These are phyloP conservation scores for Eulemur albifrons DNA, from an alignment of 2,797 vertebrate genomes.

Conservation along the genomic window DNA sequence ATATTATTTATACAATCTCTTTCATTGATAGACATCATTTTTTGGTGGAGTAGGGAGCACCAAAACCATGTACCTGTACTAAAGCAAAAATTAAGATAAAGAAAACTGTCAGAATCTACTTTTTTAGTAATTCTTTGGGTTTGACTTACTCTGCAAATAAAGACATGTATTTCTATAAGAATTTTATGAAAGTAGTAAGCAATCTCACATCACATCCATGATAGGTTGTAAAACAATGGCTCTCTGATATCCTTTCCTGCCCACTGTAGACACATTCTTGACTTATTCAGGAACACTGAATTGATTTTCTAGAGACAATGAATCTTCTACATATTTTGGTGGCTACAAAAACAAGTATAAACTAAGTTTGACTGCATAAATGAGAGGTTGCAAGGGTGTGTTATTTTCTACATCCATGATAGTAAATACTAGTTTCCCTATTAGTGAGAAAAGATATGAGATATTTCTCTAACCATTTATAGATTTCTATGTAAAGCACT, in stretches of 20 bases:
- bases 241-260: not conserved
- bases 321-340: not conserved
- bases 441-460: not conserved
- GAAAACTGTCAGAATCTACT: too few species aligned
- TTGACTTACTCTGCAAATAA: not conserved
- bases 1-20: too few species aligned
- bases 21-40: too few species aligned
- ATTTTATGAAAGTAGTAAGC: not conserved
- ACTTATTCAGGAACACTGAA: not conserved
- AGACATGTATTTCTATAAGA: not conserved
- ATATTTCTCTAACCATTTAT: not conserved
- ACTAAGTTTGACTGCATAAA: not conserved
- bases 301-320: not conserved
- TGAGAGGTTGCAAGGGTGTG: not conserved
- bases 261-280: not conserved
- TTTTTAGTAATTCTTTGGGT: not conserved
- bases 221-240: not conserved
- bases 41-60: too few species aligned
- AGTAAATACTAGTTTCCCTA: not conserved
- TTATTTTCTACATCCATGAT: not conserved
- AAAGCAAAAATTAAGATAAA: too few species aligned
- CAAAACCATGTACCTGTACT: too few species aligned
- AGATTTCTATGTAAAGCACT: not conserved
- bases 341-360: not conserved
- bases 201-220: not conserved